Evolutionary conservation across 1,140 invertebrate genomes (phyloP).

Genomic region (Holotrichia oblita): DNA sequence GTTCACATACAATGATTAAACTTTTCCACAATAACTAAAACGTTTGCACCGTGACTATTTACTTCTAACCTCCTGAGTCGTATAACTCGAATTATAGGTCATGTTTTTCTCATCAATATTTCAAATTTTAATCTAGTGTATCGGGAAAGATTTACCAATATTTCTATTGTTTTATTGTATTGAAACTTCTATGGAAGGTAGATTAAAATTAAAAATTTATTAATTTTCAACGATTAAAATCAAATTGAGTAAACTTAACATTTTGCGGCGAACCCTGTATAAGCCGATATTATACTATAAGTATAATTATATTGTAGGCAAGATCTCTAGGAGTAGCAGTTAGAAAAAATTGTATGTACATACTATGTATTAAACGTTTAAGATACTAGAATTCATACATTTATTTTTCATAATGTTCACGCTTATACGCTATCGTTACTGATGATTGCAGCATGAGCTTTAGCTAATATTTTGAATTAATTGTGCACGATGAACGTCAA

Average conservation of each 20-base stretch:
- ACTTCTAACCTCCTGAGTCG: not conserved
- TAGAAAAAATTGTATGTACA: no score
- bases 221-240: no score
- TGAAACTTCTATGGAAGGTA: not conserved
- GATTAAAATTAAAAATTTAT: not conserved
- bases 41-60: no score
- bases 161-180: not conserved
- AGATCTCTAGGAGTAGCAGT: no score
- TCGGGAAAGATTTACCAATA: no score
- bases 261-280: no score
- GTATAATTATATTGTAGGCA: no score
- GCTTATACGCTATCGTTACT: not conserved
- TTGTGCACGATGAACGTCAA: constrained; percentile 18
- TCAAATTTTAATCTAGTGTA: not conserved
- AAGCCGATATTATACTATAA: no score
- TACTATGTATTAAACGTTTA: no score
- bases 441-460: not conserved
- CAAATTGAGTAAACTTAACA: no score
- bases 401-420: not conserved
- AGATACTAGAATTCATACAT: not conserved
- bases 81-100: not conserved
- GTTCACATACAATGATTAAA: no score
- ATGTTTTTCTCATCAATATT: not conserved
- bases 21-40: no score
- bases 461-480: not conserved